A percentile compares a stretch with the other conserved stretches of the same genome.
Conservation (phyloP, 2,797 vertebrate genomes). For the Tadarida brasiliensis region DNA sequence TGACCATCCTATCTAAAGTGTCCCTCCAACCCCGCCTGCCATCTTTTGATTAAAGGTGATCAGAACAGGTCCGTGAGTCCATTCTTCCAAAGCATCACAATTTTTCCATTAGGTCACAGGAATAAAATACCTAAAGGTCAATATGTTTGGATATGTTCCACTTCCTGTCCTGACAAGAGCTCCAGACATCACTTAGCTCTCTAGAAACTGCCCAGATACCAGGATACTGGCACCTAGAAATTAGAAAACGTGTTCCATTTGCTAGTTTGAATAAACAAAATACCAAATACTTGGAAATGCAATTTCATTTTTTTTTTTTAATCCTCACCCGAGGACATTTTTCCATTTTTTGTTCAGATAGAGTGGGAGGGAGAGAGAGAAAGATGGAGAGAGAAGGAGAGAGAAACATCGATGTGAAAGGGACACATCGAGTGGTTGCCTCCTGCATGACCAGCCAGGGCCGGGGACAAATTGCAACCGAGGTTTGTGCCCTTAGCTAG, state of each 20-base stretch:
- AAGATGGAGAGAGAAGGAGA: too few relatives aligned
- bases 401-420: too few relatives aligned
- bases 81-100: neutral
- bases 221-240: neutral
- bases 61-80: neutral
- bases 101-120: neutral
- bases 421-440: too few relatives aligned
- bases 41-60: neutral
- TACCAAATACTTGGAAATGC: neutral
- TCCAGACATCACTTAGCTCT: neutral
- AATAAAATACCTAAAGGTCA: neutral
- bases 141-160: neutral
- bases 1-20: neutral
- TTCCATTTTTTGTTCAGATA: too few relatives aligned
- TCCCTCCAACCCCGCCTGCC: neutral
- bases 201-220: neutral
- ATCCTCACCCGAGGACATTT: too few relatives aligned
- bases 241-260: neutral
- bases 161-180: neutral
- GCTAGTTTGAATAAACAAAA: neutral
- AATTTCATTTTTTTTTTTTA: too few relatives aligned
- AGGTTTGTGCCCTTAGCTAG: too few relatives aligned
- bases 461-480: too few relatives aligned
- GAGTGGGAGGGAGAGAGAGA: too few relatives aligned
- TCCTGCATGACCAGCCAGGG: too few relatives aligned